phyloP scores from a whole-genome alignment of 2,888 invertebrate species.

The Microplitis deprimator region DNA sequence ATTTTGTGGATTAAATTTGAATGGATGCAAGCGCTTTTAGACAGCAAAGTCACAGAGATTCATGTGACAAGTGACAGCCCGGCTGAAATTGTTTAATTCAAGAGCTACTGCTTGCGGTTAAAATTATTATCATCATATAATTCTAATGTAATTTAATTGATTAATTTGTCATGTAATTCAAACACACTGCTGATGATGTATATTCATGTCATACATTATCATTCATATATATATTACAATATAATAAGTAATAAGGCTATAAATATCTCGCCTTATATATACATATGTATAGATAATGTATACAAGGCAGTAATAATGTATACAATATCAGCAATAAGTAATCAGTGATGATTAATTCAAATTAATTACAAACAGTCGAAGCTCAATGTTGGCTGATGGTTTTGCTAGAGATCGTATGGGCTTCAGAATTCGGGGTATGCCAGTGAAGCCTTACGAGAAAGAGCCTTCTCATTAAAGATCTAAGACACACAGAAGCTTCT shows the following conservation, averaged over 20 bases:
- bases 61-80: neutral
- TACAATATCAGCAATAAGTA: neutral
- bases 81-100: neutral
- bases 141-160: neutral
- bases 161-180: neutral
- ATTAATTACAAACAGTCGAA: neutral
- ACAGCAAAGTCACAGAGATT: neutral
- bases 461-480: neutral
- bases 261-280: neutral
- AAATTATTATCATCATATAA: neutral
- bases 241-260: neutral
- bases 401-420: neutral
- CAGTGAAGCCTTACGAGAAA: neutral
- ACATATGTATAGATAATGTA: too few species aligned
- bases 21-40: slow-evolving; percentile 1
- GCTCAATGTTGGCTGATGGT: neutral
- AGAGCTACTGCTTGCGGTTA: slow-evolving; percentile 1
- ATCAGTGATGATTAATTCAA: neutral
- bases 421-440: neutral
- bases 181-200: neutral
- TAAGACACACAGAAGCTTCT: neutral
- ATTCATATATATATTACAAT: neutral
- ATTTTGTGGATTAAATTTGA: neutral
- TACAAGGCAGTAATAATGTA: too few species aligned
- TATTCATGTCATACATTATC: neutral